Conservation (phyloP, 2,888 invertebrate species). For the Cantharis nigra region DNA sequence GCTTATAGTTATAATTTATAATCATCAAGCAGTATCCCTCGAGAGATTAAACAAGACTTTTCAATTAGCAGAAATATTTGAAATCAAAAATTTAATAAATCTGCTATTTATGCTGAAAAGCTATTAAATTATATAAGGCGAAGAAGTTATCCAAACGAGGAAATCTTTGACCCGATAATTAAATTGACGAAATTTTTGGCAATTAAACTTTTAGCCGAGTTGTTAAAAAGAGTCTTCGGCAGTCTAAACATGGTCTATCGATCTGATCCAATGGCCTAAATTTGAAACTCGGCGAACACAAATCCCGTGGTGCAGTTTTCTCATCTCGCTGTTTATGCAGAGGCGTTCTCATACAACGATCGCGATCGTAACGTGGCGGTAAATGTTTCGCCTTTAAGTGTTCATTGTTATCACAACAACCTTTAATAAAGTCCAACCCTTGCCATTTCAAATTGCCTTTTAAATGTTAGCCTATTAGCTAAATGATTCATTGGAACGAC, state of each 20-base stretch:
- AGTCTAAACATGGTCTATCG: slow-evolving; percentile 31
- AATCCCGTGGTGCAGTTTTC: background rate
- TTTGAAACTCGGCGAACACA: slow-evolving; percentile 19
- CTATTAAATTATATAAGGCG: too few species aligned
- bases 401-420: slow-evolving; percentile 1
- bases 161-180: background rate
- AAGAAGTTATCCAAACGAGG: background rate
- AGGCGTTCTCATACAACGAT: background rate
- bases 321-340: background rate
- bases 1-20: background rate
- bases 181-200: background rate
- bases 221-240: background rate
- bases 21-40: background rate
- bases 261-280: slow-evolving; percentile 41
- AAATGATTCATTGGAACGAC: background rate
- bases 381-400: background rate
- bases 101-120: too few species aligned
- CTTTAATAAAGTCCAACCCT: background rate
- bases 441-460: background rate
- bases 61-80: background rate
- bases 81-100: background rate
- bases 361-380: background rate
- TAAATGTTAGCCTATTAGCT: background rate
- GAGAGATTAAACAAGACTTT: background rate
- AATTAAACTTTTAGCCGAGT: background rate